Base-by-base conservation (phyloP, 2,888 invertebrate genomes). In the Hyposoter didymator region DNA sequence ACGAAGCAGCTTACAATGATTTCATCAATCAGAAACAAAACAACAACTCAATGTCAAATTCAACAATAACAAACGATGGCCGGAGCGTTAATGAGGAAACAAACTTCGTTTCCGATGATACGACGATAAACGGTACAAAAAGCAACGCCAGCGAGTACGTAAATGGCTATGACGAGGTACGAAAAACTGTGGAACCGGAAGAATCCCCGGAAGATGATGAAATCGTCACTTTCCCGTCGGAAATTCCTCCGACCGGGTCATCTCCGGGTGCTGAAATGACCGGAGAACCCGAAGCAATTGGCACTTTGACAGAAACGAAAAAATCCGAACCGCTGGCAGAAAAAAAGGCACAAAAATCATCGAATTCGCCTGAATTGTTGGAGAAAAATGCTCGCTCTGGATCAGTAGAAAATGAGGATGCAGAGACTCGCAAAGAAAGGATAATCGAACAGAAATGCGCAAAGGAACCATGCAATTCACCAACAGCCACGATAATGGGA, bases 1-100 rank as follows among this genome's bases (percentile, higher is more conserved):
- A 85, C 43, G 82, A 84, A 7, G 78, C 74, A 8, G 47, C 70
- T 28, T 84, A 52, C 45, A 64, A 84, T 39, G 69, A 59, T 12
- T 64, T 82, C 2, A 19, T 82, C 4, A 82, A 73, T 69, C 66
- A 69, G 32, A 69, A 70, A 0, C 78, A 73, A 12, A 73, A 81
- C 45, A 69, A 78, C 17, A 55, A 66, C 22, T 43, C 78, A 3
- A 55, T 69, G 64, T 12, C 55, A n/a, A 59, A 78, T 84, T 67
- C 67, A 12, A 67, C 67, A 28, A 55, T 49, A 22, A 12, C 43
- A 19, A 45, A 12, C 22, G 52, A 59, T 73, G 47, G 22, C 12
- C 66, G 59, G 59, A 28, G 17, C 10, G 5, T 70, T 28, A 8
- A 35, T 6, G 43, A 62, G 8, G 76, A 81, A 59, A 12, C 52